A percentile compares a stretch with the other conserved stretches of the same genome.
Evolutionary conservation across 2,888 invertebrate genomes (phyloP).

Genomic region (Apotomis capreana): DNA sequence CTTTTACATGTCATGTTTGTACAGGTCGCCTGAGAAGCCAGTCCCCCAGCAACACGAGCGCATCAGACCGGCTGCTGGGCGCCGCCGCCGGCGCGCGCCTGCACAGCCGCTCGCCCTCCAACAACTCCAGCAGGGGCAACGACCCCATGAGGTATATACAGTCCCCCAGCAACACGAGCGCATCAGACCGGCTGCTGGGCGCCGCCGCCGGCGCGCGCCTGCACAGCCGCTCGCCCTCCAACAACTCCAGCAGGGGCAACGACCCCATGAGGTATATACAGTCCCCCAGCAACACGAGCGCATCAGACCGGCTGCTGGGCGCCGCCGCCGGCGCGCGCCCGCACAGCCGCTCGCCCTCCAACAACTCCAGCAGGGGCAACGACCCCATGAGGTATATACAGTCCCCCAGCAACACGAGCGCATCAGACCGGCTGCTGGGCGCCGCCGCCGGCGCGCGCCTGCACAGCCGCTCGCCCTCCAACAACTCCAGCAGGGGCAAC

Average conservation of each 20-base stretch:
- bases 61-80: conserved; percentile 65
- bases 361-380: conserved; percentile 55
- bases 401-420: conserved; percentile 68
- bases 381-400: conserved; percentile 68
- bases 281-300: conserved; percentile 68
- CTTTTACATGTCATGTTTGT: not conserved
- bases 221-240: conserved; percentile 73
- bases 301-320: conserved; percentile 65
- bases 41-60: conserved; percentile 72
- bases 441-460: conserved; percentile 66
- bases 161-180: conserved; percentile 68
- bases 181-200: conserved; percentile 65
- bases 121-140: conserved; percentile 55
- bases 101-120: conserved; percentile 73
- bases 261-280: conserved; percentile 68
- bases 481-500: conserved; percentile 55
- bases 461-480: conserved; percentile 73
- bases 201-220: conserved; percentile 66
- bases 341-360: conserved; percentile 73
- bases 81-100: conserved; percentile 66
- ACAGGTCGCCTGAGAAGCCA: conserved; percentile 72
- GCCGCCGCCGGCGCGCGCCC: conserved; percentile 66
- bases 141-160: conserved; percentile 68
- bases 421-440: conserved; percentile 65
- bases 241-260: conserved; percentile 55